These are phyloP conservation scores for Pogonocichla stellata DNA, from an alignment of 2,113 vertebrate species.

Conservation along the genomic window DNA sequence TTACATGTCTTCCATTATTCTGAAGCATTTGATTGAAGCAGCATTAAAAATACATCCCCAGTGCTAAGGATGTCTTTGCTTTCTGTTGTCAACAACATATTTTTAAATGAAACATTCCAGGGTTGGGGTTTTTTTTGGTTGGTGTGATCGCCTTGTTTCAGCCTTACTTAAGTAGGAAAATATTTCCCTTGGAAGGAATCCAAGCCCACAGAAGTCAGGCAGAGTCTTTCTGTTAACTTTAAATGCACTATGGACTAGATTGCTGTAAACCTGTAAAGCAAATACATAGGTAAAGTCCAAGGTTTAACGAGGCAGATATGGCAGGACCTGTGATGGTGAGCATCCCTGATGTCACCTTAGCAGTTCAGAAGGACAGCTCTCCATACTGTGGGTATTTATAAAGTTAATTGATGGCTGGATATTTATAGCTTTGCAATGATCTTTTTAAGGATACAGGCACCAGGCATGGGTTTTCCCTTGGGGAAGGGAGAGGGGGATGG, in stretches of 20 bases:
- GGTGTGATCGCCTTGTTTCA: not conserved
- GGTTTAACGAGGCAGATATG: not conserved
- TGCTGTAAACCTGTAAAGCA: not conserved
- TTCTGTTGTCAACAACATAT: constrained; percentile 13
- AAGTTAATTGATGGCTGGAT: not conserved
- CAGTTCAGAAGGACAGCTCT: fast-evolving
- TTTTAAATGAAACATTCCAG: constrained; percentile 25
- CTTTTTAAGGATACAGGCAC: constrained; percentile 19
- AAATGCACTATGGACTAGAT: constrained; percentile 4
- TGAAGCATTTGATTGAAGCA: not conserved
- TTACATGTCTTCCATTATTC: not conserved
- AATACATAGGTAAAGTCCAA: not conserved
- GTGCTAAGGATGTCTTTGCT: not conserved
- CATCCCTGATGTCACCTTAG: not conserved
- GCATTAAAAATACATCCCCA: not conserved
- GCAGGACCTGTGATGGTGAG: not conserved
- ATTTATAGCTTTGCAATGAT: constrained; percentile 3
- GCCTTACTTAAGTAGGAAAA: constrained; percentile 64
- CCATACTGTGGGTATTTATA: not conserved
- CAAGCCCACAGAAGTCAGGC: constrained; percentile 50
- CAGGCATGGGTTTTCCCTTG: not conserved
- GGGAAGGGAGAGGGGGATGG: not conserved
- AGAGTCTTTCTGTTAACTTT: constrained; percentile 39
- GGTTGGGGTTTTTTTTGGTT: not conserved
- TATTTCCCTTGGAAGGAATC: constrained; percentile 55